These are phyloP conservation scores for Gadus macrocephalus DNA, from an alignment of 2,113 vertebrate species.

Conservation along the genomic window DNA sequence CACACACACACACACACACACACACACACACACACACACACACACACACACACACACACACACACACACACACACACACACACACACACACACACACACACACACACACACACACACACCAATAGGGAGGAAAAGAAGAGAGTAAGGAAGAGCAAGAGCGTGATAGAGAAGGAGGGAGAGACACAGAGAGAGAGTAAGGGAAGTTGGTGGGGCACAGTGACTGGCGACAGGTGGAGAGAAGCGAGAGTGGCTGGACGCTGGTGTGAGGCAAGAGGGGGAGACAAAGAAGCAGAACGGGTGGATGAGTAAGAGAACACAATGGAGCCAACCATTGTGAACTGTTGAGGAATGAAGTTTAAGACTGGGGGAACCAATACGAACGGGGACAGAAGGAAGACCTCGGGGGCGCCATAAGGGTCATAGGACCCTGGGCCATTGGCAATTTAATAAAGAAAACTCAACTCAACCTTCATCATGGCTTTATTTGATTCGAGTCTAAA, in stretches of 20 bases:
- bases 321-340: background rate
- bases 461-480: too few relatives aligned
- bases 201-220: background rate
- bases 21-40: conserved; percentile 11
- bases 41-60: too few relatives aligned
- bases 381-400: background rate
- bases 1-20: conserved; percentile 3
- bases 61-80: too few relatives aligned
- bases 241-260: too few relatives aligned
- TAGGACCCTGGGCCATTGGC: too few relatives aligned
- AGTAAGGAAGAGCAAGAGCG: conserved; percentile 5
- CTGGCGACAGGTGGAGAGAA: background rate
- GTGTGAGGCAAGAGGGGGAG: too few relatives aligned
- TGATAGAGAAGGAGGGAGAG: background rate
- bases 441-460: too few relatives aligned
- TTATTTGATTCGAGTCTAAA: too few relatives aligned
- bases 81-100: too few relatives aligned
- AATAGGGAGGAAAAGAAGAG: conserved; percentile 2
- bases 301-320: background rate
- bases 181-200: background rate
- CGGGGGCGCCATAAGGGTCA: too few relatives aligned
- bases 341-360: too few relatives aligned
- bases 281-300: background rate
- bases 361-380: background rate
- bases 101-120: background rate